Evolutionary conservation across 2,113 vertebrate species (phyloP), one percentile per base, ranked within the genome.

Genomic region (Tamias sibiricus): DNA sequence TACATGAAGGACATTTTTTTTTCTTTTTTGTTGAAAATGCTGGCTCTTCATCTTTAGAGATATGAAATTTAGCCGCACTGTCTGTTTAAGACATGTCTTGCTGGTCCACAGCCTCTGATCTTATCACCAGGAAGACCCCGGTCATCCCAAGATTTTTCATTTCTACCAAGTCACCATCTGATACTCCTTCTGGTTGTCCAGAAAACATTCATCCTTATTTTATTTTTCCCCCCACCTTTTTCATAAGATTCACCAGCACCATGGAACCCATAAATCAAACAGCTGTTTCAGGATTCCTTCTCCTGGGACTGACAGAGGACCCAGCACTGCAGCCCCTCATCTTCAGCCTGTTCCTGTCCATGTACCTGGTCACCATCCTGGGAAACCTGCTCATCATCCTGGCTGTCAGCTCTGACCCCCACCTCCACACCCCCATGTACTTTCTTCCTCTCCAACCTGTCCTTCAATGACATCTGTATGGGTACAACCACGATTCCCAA

Each of bases 311-410:
- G 71, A 90, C 87, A 47, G 59, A 77, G 3, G 49, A 69, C 22
- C 32, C 59, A 8, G 22, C 68, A 14, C 59, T 76, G 24, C 71
- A 90, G 66, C 66, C 66, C 13, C 32, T 68, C 12, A 2, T 68
- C 66, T 68, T 68, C 32, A 68, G 66, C 66, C 13, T 35, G 4
- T 68, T 68, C 66, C 66, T 68, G 66, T 72, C 24, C 22, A 37
- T 96, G 13, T 96, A 96, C 28, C 19, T 96, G 83, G n/a, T 96
- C 20, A 92, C 84, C 0, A 0, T 95, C 5, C 35, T 95, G 9
- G 93, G 84, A 4, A 95, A 92, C 1, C 16, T 92, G 40, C 62
- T 95, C 69, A 84, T 96, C 22, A 6, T 96, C 44, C 37, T 91
- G 77, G 83, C 62, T 6, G 42, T 91, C 69, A 37, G 0, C 66